phyloP scores from a whole-genome alignment of 1,140 invertebrate species.

The Fopius arisanus region DNA sequence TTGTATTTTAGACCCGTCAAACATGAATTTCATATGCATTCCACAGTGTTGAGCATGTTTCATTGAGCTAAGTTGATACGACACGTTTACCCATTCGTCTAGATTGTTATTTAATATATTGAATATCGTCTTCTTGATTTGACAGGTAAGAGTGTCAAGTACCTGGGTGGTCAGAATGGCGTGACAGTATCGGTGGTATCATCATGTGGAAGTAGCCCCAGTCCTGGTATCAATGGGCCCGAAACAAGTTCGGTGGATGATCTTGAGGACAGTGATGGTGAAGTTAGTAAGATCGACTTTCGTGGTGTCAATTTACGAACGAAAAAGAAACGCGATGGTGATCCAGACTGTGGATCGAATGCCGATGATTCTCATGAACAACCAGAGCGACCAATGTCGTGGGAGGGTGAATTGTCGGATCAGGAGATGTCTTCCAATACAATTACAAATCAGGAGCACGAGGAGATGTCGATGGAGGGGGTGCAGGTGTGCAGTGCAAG shows the following conservation, averaged over 20 bases:
- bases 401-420: conserved; percentile 89
- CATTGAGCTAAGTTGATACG: not conserved
- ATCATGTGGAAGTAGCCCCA: conserved; percentile 45
- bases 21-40: conserved; percentile 19
- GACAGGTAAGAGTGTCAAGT: conserved; percentile 61
- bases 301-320: conserved; percentile 66
- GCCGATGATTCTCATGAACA: conserved; percentile 53
- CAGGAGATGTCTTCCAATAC: conserved; percentile 70
- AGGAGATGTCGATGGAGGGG: conserved; percentile 66
- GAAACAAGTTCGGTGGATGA: conserved; percentile 55
- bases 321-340: conserved; percentile 63
- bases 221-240: conserved; percentile 32
- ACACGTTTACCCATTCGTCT: conserved; percentile 4
- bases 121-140: not conserved
- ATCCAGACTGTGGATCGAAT: conserved; percentile 44
- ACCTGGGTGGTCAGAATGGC: conserved; percentile 59
- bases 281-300: conserved; percentile 68
- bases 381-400: conserved; percentile 83
- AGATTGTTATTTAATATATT: no score
- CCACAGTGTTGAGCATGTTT: not conserved
- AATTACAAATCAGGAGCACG: conserved; percentile 63
- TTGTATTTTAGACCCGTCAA: conserved; percentile 15
- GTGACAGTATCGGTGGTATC: conserved; percentile 63
- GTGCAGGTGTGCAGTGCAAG: conserved; percentile 62
- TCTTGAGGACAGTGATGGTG: conserved; percentile 65